Evolutionary conservation across 92 coral and sea anemone genomes (phyloP), one percentile per base, ranked within the genome.

Genomic region (Siderastrea siderea): DNA sequence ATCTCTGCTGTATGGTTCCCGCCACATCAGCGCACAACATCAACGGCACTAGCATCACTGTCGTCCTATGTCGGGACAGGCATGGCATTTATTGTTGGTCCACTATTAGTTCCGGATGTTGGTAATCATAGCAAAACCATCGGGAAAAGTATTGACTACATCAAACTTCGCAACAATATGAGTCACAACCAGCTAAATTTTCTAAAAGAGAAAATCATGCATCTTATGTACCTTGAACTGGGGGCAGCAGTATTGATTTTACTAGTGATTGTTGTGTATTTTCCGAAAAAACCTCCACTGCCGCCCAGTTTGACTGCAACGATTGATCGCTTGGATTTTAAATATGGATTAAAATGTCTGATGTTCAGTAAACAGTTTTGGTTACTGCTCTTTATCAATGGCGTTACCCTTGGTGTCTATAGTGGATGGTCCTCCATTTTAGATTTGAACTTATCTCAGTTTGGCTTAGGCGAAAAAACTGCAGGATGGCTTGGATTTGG

Each of bases 401-500:
- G 99, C 5, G 74, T 93, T 4, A 92, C 96, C 13, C 87, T 96
- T 5, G 99, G 99, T 1, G 82, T 96, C 13, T 96, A 88, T 74
- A 94, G 93, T 3, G 99, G 98, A 3, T 95, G 98, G 98, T 70
- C 93, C n/a, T 95, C 98, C 2, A 94, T 96, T 2, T 68, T 96
- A 70, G 98, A 96, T 49, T 78, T 95, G 54, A 96, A 93, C 84
- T 82, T 96, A 69, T 94, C 98, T 4, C 93, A 88, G 65, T 96
- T 95, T 79, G 93, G 90, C 63, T 90, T 96, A 5, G 77, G 90
- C 47, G 96, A 93, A 79, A 84, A 86, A 47, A 87, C 90, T 58
- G 99, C 99, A 1, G 98, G 96, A 17, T 95, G 96, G 98, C 91
- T 96, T 47, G 99, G 99, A 3, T 96, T 96, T 86, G 96, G 96